A percentile compares a stretch with the other conserved stretches of the same genome.
Evolutionary conservation across 2,888 invertebrate species (phyloP).

Genomic region (Patella ulyssiponensis): DNA sequence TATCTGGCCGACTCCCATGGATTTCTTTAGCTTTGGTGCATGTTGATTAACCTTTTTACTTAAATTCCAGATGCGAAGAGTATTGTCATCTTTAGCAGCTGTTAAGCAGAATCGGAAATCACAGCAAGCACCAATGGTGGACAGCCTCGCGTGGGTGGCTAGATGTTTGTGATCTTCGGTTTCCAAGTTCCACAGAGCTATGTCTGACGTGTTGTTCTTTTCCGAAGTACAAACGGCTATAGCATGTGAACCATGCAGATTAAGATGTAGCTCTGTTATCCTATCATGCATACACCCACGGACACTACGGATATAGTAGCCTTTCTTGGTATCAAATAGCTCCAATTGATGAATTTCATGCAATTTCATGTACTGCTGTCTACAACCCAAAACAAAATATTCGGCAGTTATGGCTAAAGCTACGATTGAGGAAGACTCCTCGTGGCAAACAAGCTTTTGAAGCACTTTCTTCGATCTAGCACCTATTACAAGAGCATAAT

Average conservation of each 20-base stretch:
- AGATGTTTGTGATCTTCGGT: constrained; percentile 71
- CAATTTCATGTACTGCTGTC: constrained; percentile 62
- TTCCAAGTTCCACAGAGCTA: constrained; percentile 70
- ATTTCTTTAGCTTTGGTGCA: constrained; percentile 60
- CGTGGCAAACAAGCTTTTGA: constrained; percentile 59
- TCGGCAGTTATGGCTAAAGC: constrained; percentile 64
- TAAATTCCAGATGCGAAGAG: constrained; percentile 67
- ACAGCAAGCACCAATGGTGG: constrained; percentile 59
- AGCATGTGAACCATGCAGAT: constrained; percentile 65
- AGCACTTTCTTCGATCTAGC: constrained; percentile 59
- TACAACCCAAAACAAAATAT: constrained; percentile 65
- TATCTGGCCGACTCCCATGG: constrained; percentile 59
- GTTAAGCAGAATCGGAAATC: constrained; percentile 67
- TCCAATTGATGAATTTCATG: constrained; percentile 66
- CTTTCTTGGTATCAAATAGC: constrained; percentile 64
- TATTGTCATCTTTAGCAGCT: constrained; percentile 58
- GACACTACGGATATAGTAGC: constrained; percentile 61
- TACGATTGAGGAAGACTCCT: constrained; percentile 58
- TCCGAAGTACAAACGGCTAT: constrained; percentile 61
- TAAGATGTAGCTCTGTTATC: constrained; percentile 58
- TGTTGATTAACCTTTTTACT: constrained; percentile 57
- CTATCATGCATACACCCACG: constrained; percentile 65
- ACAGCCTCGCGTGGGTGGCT: constrained; percentile 62
- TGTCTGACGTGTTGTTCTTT: constrained; percentile 59
- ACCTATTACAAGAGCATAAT: constrained; percentile 59